Percentiles rank a stretch among this genome's conserved stretches.
These are phyloP conservation scores for Steinernema carpocapsae DNA, from an alignment of 2,888 invertebrate genomes.

Conservation along the genomic window DNA sequence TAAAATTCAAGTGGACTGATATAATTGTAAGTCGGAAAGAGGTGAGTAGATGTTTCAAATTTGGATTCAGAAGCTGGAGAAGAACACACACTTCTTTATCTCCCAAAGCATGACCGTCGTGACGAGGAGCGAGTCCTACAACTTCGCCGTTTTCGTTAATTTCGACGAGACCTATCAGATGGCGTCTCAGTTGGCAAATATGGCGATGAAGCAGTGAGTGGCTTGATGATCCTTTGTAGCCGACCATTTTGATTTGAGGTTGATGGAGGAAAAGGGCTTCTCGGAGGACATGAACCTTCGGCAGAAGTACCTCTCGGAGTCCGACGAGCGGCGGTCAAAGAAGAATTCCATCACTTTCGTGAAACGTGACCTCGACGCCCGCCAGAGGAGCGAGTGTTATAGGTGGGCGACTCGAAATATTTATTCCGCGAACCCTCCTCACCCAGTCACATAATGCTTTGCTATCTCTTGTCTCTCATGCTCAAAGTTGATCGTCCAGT, in stretches of 20 bases:
- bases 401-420: slow-evolving; percentile 66
- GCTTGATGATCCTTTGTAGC: background rate
- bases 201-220: slow-evolving; percentile 83
- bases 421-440: slow-evolving; percentile 13
- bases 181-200: slow-evolving; percentile 92
- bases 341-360: slow-evolving; percentile 85
- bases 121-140: slow-evolving; percentile 73
- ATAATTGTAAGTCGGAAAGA: slow-evolving; percentile 73
- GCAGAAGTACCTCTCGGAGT: slow-evolving; percentile 77
- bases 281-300: slow-evolving; percentile 85
- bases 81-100: slow-evolving; percentile 59
- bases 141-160: slow-evolving; percentile 88
- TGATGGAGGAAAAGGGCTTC: slow-evolving; percentile 89
- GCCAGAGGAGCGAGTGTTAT: slow-evolving; percentile 90
- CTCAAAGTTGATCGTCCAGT: slow-evolving; percentile 57
- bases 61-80: slow-evolving; percentile 62
- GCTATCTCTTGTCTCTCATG: slow-evolving; percentile 44
- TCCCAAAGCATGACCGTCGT: slow-evolving; percentile 62
- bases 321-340: slow-evolving; percentile 59
- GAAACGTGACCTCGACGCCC: slow-evolving; percentile 90
- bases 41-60: slow-evolving; percentile 22
- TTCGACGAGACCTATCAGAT: slow-evolving; percentile 86
- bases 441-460: slow-evolving; percentile 29
- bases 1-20: slow-evolving; percentile 88
- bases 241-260: slow-evolving; percentile 73